Evolutionary conservation across 2,888 invertebrate genomes (phyloP).

Genomic region (Proisotoma minuta): DNA sequence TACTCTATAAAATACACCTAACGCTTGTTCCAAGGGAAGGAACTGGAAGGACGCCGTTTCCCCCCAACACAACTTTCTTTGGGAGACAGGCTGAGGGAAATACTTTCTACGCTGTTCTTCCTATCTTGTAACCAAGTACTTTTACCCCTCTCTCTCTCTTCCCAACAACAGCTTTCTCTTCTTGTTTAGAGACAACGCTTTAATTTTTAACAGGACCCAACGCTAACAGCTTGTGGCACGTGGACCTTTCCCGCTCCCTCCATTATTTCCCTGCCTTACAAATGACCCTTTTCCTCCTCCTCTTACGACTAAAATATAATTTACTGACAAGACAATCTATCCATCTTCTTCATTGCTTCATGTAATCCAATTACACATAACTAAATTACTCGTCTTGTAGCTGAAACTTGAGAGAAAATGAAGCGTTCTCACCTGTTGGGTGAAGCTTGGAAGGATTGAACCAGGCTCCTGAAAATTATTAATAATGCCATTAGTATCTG

Average conservation of each 20-base stretch:
- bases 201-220: neutral
- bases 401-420: no score
- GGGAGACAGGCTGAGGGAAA: no score
- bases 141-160: neutral
- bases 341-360: no score
- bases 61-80: neutral
- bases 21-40: neutral
- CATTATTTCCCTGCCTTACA: neutral
- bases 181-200: neutral
- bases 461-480: conserved; percentile 84
- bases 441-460: conserved; percentile 87
- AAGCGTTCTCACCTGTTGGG: conserved; percentile 88
- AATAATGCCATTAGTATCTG: conserved; percentile 32
- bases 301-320: neutral
- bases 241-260: neutral
- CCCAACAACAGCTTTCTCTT: neutral
- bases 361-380: no score
- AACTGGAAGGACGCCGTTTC: neutral
- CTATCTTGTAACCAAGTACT: conserved; percentile 2
- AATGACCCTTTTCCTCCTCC: neutral
- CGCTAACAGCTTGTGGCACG: neutral
- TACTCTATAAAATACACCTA: neutral
- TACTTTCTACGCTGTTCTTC: neutral
- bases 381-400: neutral
- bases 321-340: no score